phyloP scores from a whole-genome alignment of 2,888 invertebrate species.

The Mythimna pallens region DNA sequence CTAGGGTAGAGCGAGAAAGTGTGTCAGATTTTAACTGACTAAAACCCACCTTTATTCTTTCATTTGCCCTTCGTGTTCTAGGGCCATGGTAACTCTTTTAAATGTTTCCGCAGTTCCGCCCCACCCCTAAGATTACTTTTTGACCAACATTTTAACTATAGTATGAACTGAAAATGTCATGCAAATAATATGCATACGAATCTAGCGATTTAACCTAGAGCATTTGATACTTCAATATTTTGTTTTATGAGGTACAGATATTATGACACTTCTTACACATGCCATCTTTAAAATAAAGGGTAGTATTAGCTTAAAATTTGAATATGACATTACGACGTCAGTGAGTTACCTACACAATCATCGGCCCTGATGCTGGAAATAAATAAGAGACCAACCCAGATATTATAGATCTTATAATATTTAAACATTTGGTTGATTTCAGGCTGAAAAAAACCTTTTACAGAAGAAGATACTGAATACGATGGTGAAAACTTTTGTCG shows the following conservation, averaged over 20 bases:
- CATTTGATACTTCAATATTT: not conserved
- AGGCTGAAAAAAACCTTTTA: not conserved
- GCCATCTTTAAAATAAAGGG: not conserved
- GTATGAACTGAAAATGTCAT: not conserved
- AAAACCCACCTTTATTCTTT: no score
- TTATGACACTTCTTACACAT: not conserved
- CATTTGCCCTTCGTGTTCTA: no score
- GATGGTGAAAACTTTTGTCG: not conserved
- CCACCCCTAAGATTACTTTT: not conserved
- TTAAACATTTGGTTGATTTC: not conserved
- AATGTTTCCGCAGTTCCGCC: no score
- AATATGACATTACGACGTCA: not conserved
- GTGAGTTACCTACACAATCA: not conserved
- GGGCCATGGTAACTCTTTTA: no score
- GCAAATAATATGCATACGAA: not conserved
- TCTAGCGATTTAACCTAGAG: not conserved
- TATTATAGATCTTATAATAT: not conserved
- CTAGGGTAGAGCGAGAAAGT: no score
- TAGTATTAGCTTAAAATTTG: not conserved
- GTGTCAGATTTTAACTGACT: no score
- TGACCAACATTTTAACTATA: not conserved
- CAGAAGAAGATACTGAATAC: not conserved
- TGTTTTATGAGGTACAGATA: not conserved
- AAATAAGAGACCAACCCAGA: conserved; percentile 19
- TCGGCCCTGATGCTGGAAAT: conserved; percentile 13